Evolutionary conservation across 2,888 invertebrate species (phyloP).

Genomic region (Hydropsyche betteni): DNA sequence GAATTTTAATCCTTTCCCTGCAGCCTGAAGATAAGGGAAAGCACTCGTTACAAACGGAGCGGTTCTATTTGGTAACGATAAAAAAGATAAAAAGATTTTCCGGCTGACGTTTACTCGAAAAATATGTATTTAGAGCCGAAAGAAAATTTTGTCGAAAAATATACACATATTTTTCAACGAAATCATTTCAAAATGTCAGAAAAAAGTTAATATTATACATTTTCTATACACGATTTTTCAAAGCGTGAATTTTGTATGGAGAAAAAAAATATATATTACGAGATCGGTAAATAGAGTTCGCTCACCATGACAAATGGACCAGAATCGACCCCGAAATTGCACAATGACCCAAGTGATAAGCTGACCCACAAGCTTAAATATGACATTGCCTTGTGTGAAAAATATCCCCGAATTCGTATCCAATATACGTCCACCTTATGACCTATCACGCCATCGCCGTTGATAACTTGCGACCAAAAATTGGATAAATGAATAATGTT

Average conservation of each 20-base stretch:
- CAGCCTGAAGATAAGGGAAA: slow-evolving; percentile 15
- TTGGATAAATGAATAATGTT: slow-evolving; percentile 6
- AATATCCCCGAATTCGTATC: slow-evolving; percentile 21
- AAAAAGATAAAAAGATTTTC: slow-evolving; percentile 33
- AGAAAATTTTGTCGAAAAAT: not conserved
- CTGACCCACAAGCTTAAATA: not conserved
- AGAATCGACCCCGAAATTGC: too few relatives aligned
- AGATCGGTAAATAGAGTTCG: too few relatives aligned
- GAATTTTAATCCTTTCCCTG: slow-evolving; percentile 32
- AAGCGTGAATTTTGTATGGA: too few relatives aligned
- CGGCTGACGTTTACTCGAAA: slow-evolving; percentile 29
- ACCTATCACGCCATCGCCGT: not conserved
- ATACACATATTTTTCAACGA: too few relatives aligned
- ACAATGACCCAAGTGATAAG: too few relatives aligned
- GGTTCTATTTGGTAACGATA: slow-evolving; percentile 28
- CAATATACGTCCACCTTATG: slow-evolving; percentile 2
- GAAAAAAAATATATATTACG: too few relatives aligned
- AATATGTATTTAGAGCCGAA: slow-evolving; percentile 24
- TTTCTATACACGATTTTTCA: too few relatives aligned
- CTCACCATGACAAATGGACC: too few relatives aligned
- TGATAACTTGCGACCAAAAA: slow-evolving; percentile 1
- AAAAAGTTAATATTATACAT: too few relatives aligned
- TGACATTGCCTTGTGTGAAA: slow-evolving; percentile 8
- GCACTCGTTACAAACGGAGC: not conserved
- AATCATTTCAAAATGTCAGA: too few relatives aligned